Conservation (phyloP, 2,113 vertebrate genomes). For the Corvus hawaiiensis region DNA sequence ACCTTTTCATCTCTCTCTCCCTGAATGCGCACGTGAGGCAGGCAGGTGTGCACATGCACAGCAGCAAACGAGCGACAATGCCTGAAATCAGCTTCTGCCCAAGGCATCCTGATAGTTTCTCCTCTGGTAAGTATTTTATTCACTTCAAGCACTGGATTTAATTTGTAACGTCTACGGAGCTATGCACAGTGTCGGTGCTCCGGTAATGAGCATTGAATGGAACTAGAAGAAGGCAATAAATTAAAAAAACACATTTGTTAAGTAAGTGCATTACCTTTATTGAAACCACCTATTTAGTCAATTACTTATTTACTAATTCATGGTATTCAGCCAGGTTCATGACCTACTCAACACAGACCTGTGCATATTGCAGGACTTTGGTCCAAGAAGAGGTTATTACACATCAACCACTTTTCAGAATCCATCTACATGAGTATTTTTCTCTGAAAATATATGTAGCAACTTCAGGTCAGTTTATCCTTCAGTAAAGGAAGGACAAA, state of each 20-base stretch:
- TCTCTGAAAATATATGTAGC: background rate
- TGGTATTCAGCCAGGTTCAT: background rate
- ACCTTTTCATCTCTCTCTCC: background rate
- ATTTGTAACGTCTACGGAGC: background rate
- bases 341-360: background rate
- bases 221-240: background rate
- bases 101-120: background rate
- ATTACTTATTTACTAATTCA: background rate
- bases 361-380: background rate
- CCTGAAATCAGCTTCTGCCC: background rate
- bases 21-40: background rate
- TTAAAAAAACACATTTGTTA: background rate
- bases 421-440: background rate
- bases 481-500: background rate
- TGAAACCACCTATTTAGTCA: background rate
- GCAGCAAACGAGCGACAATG: fast-evolving
- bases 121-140: background rate
- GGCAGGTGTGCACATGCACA: background rate
- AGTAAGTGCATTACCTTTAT: background rate
- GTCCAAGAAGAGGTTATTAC: background rate
- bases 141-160: background rate
- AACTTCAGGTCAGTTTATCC: background rate
- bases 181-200: background rate
- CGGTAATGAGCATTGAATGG: background rate
- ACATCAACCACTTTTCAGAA: background rate